phyloP scores from a whole-genome alignment of 2,113 vertebrate genomes.

The Sorex fumeus region DNA sequence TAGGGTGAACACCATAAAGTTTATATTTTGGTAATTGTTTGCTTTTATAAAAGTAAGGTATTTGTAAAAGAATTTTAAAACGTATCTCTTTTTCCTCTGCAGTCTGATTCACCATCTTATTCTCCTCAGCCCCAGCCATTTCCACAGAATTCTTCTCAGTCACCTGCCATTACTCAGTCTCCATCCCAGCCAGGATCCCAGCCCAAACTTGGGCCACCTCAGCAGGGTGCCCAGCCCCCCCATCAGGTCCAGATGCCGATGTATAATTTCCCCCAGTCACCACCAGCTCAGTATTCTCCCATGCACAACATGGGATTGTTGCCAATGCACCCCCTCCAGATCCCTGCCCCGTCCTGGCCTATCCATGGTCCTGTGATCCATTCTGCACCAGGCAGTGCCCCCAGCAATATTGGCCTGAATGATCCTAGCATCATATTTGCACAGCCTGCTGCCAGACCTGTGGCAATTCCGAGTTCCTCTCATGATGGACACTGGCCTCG shows the following conservation, averaged over 20 bases:
- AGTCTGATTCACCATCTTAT: constrained; percentile 97
- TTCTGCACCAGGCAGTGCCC: constrained; percentile 90
- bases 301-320: constrained; percentile 94
- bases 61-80: constrained; percentile 82
- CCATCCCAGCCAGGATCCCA: constrained; percentile 92
- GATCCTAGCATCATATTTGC: constrained; percentile 99
- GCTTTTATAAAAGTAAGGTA: constrained; percentile 67
- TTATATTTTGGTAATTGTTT: constrained; percentile 54
- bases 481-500: constrained; percentile 97
- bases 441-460: constrained; percentile 94
- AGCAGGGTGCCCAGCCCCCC: constrained; percentile 89
- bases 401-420: constrained; percentile 94
- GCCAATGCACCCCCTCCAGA: constrained; percentile 90
- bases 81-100: constrained; percentile 77
- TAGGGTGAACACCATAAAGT: constrained; percentile 59
- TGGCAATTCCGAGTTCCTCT: constrained; percentile 90
- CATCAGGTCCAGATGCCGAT: constrained; percentile 94
- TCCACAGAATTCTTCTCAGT: constrained; percentile 91
- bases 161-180: constrained; percentile 90
- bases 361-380: constrained; percentile 95
- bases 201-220: constrained; percentile 89
- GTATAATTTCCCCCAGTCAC: constrained; percentile 94
- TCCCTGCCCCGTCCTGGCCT: constrained; percentile 95
- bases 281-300: constrained; percentile 94
- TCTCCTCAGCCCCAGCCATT: constrained; percentile 94